Base-by-base conservation (phyloP, 2,113 vertebrate genomes). In the Chrysemys picta region DNA sequence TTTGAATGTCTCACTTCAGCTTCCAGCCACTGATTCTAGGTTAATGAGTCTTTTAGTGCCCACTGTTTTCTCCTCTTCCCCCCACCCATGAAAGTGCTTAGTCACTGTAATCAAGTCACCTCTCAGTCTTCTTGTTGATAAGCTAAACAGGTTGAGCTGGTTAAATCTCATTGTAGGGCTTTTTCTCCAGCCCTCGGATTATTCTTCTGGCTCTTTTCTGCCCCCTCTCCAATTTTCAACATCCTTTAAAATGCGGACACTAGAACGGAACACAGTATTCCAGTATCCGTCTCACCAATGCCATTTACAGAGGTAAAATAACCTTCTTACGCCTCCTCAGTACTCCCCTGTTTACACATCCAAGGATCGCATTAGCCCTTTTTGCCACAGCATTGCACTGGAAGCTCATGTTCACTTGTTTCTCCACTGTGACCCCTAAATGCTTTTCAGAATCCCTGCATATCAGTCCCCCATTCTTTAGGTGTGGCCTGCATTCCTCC, bases 1-100 rank as follows among this genome's bases (percentile, higher is more conserved):
- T 72, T 13, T 65, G 59, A 62, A 62, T 62, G 94, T 93, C 81
- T 96, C 80, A 17, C 25, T 92, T 59, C 96, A 89, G 80, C 80
- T 89, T 90, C 91, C 85, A 88, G 78, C 19, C 85, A 89, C 53
- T 89, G 85, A 8, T 83, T 90, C 22, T 88, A 49, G 31, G 80
- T 97, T 83, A 97, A 96, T 93, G 93, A 83, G 56, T 89, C 89
- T 90, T 82, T 96, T 97, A 91, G 96, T 89, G 87, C 93, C 17
- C 47, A n/a, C 38, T 84, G 45, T 82, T 96, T 96, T 82, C 54
- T 56, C 54, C 8, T 56, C 9, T 56, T 24, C 54, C 50, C 62
- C 29, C 29, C 49, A 50, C 85, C 6, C 1, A 3, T 52, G 25
- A 87, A 88, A 38, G 53, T 85, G 59, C 84, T 91, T 93, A 53